These are phyloP conservation scores for Chunga burmeisteri DNA, from an alignment of 2,113 vertebrate genomes.

Conservation along the genomic window DNA sequence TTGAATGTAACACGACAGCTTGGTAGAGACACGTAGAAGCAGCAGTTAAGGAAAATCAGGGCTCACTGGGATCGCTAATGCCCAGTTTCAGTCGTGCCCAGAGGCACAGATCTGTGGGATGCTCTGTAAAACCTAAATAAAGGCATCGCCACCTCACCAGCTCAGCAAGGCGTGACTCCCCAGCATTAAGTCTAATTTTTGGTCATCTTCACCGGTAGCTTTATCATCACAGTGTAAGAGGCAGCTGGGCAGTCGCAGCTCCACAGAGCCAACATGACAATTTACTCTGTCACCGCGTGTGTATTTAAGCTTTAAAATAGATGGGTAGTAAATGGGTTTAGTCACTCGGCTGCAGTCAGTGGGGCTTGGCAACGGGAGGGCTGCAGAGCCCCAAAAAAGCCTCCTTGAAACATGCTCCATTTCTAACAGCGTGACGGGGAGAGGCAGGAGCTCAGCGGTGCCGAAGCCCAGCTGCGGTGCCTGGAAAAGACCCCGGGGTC, in stretches of 20 bases:
- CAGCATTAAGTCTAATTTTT: not conserved
- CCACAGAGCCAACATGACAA: rapidly evolving
- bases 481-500: not conserved
- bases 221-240: not conserved
- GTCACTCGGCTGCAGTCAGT: rapidly evolving
- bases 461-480: rapidly evolving
- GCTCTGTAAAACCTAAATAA: not conserved
- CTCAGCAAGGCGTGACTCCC: not conserved
- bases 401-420: rapidly evolving
- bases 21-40: rapidly evolving
- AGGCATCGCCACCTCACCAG: not conserved
- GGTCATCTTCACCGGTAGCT: not conserved
- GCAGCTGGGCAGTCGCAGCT: not conserved
- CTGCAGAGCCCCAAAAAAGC: not conserved
- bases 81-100: not conserved
- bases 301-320: not conserved
- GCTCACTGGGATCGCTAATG: not conserved
- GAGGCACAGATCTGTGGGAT: not conserved
- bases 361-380: not conserved
- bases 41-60: not conserved
- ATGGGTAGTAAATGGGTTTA: not conserved
- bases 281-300: not conserved
- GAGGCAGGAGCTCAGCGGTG: not conserved
- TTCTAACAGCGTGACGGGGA: rapidly evolving
- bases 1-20: not conserved